Percentiles rank a stretch among this genome's conserved stretches.
Evolutionary conservation across 2,888 invertebrate species (phyloP).

Genomic region (Graphium colonna): DNA sequence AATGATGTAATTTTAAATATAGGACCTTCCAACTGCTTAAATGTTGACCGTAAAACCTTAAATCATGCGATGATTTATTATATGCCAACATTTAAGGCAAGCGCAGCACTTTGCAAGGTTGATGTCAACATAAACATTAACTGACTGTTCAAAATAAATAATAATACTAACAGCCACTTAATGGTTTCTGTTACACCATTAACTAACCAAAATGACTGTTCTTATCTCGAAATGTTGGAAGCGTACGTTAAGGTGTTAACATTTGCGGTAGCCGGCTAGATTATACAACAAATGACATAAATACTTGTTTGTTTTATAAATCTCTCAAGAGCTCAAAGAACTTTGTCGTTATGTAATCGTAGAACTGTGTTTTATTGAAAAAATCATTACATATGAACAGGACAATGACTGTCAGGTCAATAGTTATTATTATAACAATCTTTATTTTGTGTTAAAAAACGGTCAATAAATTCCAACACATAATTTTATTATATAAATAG

Average conservation of each 20-base stretch:
- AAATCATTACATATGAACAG: no score
- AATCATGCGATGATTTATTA: conserved; percentile 15
- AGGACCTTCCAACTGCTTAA: conserved; percentile 1
- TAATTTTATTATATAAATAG: no score
- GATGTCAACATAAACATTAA: background rate
- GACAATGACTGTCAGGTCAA: no score
- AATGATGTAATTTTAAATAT: conserved; percentile 15
- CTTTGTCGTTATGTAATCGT: no score
- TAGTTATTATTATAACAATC: no score
- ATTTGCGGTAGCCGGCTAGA: background rate
- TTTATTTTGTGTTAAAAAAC: no score
- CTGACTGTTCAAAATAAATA: background rate
- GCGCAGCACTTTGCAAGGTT: background rate
- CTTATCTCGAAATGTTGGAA: background rate
- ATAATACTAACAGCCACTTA: background rate
- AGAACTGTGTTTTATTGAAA: no score
- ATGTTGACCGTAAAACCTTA: conserved; percentile 2
- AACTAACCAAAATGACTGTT: background rate
- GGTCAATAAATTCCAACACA: no score
- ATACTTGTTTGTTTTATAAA: background rate
- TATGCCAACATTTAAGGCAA: conserved; percentile 2
- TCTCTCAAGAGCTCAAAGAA: no score
- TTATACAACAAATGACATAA: background rate
- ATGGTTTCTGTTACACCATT: background rate
- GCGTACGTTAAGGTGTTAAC: background rate